Evolutionary conservation across 2,797 vertebrate genomes (phyloP).

Genomic region (Acrocephalus scirpaceus): DNA sequence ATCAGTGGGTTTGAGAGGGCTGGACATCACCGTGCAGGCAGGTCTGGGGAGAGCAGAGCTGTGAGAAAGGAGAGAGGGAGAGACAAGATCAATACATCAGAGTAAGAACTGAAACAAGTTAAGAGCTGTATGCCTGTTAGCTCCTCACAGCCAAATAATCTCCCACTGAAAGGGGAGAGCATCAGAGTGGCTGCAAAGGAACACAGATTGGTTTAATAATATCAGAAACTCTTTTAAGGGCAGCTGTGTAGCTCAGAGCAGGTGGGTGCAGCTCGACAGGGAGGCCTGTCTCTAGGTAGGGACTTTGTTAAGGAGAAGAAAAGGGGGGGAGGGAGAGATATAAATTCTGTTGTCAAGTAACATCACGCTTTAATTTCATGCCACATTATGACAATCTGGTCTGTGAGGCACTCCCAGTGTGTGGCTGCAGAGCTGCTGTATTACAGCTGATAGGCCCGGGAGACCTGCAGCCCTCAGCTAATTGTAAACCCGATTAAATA

Average conservation of each 20-base stretch:
- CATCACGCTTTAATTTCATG: slow-evolving; percentile 76
- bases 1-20: not conserved
- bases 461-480: slow-evolving; percentile 52
- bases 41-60: not conserved
- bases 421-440: slow-evolving; percentile 41
- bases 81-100: not conserved
- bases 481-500: slow-evolving; percentile 61
- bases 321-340: not conserved
- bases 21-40: not conserved
- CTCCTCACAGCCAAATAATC: slow-evolving; percentile 50
- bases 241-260: slow-evolving; percentile 40
- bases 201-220: slow-evolving; percentile 32
- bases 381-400: slow-evolving; percentile 72
- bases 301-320: not conserved
- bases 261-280: slow-evolving; percentile 20
- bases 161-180: slow-evolving; percentile 9
- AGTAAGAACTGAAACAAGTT: slow-evolving; percentile 52
- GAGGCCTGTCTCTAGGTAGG: not conserved
- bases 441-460: slow-evolving; percentile 40
- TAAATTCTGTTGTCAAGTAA: slow-evolving; percentile 70
- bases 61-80: not conserved
- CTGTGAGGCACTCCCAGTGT: slow-evolving; percentile 51
- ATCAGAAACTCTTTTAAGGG: slow-evolving; percentile 47
- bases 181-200: slow-evolving; percentile 14
- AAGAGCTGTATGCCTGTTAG: slow-evolving; percentile 58